Evolutionary conservation across 92 coral and sea anemone species (phyloP).

Genomic region (Zoanthus gigantus): DNA sequence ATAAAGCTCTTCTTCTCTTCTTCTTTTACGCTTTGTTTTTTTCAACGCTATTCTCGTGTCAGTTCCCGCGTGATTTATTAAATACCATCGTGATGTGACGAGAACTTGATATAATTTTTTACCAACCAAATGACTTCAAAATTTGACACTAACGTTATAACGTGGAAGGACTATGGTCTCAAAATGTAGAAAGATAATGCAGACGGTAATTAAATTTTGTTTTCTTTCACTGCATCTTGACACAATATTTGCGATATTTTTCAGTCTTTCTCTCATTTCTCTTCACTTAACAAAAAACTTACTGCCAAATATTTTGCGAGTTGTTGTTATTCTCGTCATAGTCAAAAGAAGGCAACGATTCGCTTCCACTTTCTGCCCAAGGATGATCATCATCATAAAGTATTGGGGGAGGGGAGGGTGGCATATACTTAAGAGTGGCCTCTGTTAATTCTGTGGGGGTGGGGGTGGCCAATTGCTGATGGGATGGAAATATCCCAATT

Average conservation of each 20-base stretch:
- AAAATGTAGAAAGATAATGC: background rate
- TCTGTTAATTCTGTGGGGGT: constrained; percentile 87
- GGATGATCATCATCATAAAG: constrained; percentile 88
- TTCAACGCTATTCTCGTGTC: too few species aligned
- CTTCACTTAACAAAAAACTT: background rate
- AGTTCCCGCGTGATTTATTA: too few species aligned
- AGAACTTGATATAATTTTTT: too few species aligned
- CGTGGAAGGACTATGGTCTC: background rate
- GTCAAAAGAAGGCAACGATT: constrained; percentile 64
- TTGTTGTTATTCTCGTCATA: constrained; percentile 78
- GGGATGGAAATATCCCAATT: constrained; percentile 77
- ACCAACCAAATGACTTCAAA: too few species aligned
- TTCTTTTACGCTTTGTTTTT: too few species aligned
- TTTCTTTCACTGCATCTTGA: background rate
- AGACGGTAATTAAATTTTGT: too few species aligned
- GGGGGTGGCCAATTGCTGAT: constrained; percentile 80
- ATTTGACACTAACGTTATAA: background rate
- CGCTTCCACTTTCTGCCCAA: constrained; percentile 88
- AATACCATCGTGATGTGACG: too few species aligned
- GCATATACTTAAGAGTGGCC: constrained; percentile 91
- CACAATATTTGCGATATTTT: background rate
- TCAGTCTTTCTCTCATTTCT: background rate
- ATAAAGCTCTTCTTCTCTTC: too few species aligned
- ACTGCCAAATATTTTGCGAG: constrained; percentile 67
- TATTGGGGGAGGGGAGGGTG: constrained; percentile 90